Evolutionary conservation across 2,888 invertebrate genomes (phyloP), one percentile per base, ranked within the genome.

Genomic region (Meghimatium bilineatum): DNA sequence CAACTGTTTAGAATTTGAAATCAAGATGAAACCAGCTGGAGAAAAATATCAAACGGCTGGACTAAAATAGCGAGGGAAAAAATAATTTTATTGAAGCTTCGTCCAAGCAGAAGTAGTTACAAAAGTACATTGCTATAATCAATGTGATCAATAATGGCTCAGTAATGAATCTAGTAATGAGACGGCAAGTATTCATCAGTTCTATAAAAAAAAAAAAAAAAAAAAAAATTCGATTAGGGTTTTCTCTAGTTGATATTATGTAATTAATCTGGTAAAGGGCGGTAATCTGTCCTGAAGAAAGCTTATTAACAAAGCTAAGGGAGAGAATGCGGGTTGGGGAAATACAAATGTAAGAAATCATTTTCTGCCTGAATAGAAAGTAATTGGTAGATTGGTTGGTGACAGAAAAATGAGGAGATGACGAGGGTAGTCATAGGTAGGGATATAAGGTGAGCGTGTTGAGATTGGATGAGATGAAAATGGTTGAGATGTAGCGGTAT

Each of bases 181-280:
- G 56, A 76, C 76, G 76, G 56, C 60, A 17, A 56, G 56, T 56
- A 60, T 76, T 76, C 76, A 76, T 76, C 60, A 72, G 29, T 8
- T 34, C 26, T 23, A 17, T 23, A 29, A 52, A 69, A 69, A 49
- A 34, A 49, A 67, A 67, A 29, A 52, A 69, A 69, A 49, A 34
- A 49, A 67, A 67, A 69, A 69, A 80, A 69, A 49, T 52, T 52
- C 36, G 69, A 36, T 69, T 36, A 32, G 36, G n/a, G n/a, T 80
- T 44, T 78, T 80, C 76, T 80, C 69, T 52, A 23, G 80, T 69
- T 80, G 60, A 80, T 80, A 80, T 80, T 49, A 44, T 80, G 52
- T 80, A 80, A 80, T 80, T 80, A 80, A 63, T 80, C 52, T 69
- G 69, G 67, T 52, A 69, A 52, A 69, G 49, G 52, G 38, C 63